phyloP scores from a whole-genome alignment of 1,140 invertebrate species.

The Campodea augens region DNA sequence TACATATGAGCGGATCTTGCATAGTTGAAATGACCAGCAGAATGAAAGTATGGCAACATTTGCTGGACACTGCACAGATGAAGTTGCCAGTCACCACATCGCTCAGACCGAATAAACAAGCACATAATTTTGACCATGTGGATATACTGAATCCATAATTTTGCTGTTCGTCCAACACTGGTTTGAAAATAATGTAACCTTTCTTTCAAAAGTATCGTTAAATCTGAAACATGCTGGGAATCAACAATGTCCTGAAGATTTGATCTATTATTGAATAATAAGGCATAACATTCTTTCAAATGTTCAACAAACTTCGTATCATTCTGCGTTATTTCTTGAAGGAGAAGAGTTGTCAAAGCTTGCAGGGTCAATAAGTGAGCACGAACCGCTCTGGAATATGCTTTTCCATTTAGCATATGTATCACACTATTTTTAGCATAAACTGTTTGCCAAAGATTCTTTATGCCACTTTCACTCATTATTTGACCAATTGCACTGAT shows the following conservation, averaged over 20 bases:
- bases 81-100: conserved; percentile 18
- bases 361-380: conserved; percentile 9
- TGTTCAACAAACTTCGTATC: neutral
- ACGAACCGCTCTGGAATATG: conserved; percentile 1
- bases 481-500: neutral
- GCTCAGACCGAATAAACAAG: conserved; percentile 23
- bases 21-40: conserved; percentile 22
- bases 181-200: neutral
- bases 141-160: conserved; percentile 26
- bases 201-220: neutral
- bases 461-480: conserved; percentile 2
- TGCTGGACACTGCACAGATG: conserved; percentile 19
- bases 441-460: neutral
- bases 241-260: neutral
- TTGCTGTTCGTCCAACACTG: conserved; percentile 20
- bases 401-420: conserved; percentile 3
- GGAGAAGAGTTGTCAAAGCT: neutral
- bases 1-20: conserved; percentile 19
- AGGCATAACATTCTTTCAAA: neutral
- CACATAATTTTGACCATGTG: conserved; percentile 20
- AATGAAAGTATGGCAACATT: conserved; percentile 25
- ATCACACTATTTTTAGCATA: neutral
- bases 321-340: neutral
- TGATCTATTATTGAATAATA: neutral
- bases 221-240: neutral